These are phyloP conservation scores for Xanthia icteritia DNA, from an alignment of 2,888 invertebrate species.

Conservation along the genomic window DNA sequence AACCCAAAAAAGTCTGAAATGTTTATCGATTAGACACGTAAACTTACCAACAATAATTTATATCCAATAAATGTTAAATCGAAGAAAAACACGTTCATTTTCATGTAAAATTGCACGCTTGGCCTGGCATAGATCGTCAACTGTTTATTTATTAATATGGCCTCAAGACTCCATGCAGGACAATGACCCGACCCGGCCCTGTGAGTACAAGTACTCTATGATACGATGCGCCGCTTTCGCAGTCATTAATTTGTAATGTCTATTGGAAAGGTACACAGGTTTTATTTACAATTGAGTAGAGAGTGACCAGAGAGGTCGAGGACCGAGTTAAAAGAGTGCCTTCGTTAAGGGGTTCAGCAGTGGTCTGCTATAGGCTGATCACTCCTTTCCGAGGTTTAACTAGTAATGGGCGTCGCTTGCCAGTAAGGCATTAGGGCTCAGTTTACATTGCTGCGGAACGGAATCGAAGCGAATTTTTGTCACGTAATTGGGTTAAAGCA, in stretches of 20 bases:
- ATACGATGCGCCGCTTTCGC: conserved; percentile 14
- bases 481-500: no score
- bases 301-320: not conserved
- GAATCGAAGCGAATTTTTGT: no score
- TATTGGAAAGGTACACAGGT: conserved; percentile 16
- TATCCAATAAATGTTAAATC: not conserved
- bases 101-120: conserved; percentile 2
- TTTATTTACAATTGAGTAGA: conserved; percentile 3
- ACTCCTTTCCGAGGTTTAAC: not conserved
- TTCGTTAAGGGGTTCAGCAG: not conserved
- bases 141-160: conserved; percentile 22
- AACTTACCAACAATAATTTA: not conserved
- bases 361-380: not conserved
- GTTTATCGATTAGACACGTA: no score
- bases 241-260: conserved; percentile 21
- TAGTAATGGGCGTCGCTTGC: not conserved
- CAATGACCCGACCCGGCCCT: conserved; percentile 35
- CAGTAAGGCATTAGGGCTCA: no score
- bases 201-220: conserved; percentile 18
- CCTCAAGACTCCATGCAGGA: conserved; percentile 42
- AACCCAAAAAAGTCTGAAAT: not conserved
- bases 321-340: not conserved
- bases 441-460: no score
- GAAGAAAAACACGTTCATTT: not conserved
- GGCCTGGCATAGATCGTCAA: not conserved